A percentile compares a stretch with the other conserved stretches of the same genome.
phyloP scores from a whole-genome alignment of 2,113 vertebrate species.

The Prunella fulvescens region DNA sequence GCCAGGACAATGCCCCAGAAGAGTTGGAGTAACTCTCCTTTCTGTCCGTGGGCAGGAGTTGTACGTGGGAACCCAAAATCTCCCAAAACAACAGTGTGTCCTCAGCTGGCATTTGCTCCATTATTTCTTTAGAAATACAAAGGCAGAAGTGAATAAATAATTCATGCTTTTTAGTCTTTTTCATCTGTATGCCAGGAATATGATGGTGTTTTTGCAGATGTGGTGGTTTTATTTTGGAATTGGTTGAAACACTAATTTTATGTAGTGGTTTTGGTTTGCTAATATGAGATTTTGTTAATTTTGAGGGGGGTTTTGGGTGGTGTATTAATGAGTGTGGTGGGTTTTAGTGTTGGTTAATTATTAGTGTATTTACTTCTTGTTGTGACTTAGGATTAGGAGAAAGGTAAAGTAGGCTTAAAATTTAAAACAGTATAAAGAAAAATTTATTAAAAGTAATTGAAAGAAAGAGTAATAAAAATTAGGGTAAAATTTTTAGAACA shows the following conservation, averaged over 20 bases:
- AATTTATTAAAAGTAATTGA: not conserved
- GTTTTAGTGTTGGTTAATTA: not conserved
- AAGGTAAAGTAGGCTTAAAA: not conserved
- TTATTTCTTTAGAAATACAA: not conserved
- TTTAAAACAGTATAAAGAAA: not conserved
- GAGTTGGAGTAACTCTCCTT: not conserved
- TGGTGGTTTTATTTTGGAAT: not conserved
- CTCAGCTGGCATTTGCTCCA: not conserved
- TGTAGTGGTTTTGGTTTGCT: not conserved
- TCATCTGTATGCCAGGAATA: not conserved
- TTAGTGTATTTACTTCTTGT: not conserved
- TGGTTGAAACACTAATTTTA: not conserved
- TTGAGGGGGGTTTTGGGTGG: too few relatives aligned
- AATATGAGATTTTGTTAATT: not conserved
- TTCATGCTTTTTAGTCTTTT: not conserved
- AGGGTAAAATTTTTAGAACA: not conserved
- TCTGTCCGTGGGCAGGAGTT: not conserved
- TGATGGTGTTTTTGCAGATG: not conserved
- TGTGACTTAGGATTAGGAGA: not conserved
- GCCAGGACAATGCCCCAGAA: not conserved
- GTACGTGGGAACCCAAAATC: rapidly evolving
- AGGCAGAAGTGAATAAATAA: not conserved
- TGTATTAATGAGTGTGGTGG: not conserved
- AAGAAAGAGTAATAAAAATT: not conserved
- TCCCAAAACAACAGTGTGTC: not conserved